phyloP scores from a whole-genome alignment of 2,888 invertebrate species.

The Sepiola atlantica region DNA sequence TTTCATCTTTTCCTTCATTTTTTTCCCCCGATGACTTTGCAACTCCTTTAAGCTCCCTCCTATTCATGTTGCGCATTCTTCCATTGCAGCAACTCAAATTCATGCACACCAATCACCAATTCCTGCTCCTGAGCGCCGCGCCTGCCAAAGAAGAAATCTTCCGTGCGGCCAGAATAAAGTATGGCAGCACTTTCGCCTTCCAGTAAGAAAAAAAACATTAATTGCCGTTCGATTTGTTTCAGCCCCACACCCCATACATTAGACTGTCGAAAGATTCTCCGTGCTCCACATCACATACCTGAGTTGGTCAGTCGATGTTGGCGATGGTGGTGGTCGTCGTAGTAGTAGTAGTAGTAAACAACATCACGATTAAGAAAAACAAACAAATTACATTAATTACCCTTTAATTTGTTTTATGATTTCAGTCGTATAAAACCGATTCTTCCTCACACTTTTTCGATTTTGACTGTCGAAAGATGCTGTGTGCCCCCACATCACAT shows the following conservation, averaged over 20 bases:
- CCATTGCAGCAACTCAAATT: slow-evolving; percentile 63
- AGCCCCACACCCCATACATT: not conserved
- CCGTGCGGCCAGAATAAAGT: slow-evolving; percentile 58
- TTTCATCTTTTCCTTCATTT: not conserved
- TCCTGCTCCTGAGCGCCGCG: slow-evolving; percentile 67
- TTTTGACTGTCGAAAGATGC: too few relatives aligned
- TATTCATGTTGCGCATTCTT: not conserved
- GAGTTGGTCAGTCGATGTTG: too few relatives aligned
- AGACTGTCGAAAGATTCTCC: not conserved
- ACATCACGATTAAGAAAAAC: too few relatives aligned
- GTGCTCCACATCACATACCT: too few relatives aligned
- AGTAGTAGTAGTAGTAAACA: too few relatives aligned
- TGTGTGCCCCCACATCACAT: too few relatives aligned
- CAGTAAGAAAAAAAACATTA: slow-evolving; percentile 62
- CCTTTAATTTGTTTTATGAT: too few relatives aligned
- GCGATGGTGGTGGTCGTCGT: too few relatives aligned
- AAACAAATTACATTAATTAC: too few relatives aligned
- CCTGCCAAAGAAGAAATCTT: slow-evolving; percentile 71
- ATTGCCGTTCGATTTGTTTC: not conserved
- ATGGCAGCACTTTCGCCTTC: slow-evolving; percentile 71
- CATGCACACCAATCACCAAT: slow-evolving; percentile 72
- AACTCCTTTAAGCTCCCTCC: not conserved
- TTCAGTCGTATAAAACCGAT: too few relatives aligned
- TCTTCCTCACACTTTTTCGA: too few relatives aligned
- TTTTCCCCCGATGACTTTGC: not conserved